Conservation (phyloP, 2,113 vertebrate species). For the Rhynchomys soricoides region DNA sequence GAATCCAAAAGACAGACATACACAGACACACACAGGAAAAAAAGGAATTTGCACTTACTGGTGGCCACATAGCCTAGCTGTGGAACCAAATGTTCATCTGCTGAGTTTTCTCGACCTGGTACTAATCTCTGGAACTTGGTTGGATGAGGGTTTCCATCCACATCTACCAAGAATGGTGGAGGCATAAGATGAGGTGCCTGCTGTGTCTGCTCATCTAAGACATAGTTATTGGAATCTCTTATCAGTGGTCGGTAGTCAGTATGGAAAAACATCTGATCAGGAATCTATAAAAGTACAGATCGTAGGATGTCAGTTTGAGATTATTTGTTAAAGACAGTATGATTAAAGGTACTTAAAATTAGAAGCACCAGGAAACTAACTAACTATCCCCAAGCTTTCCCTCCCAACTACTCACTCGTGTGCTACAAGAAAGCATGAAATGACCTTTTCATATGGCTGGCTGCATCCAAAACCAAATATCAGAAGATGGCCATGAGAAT, state of each 20-base stretch:
- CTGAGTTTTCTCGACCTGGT: conserved; percentile 95
- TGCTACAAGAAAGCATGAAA: conserved; percentile 56
- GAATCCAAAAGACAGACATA: neutral
- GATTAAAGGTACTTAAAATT: conserved; percentile 17
- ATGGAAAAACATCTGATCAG: conserved; percentile 99
- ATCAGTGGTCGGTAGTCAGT: conserved; percentile 98
- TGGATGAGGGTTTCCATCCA: conserved; percentile 98
- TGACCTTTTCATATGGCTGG: conserved; percentile 95
- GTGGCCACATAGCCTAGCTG: conserved; percentile 97
- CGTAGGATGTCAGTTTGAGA: conserved; percentile 14
- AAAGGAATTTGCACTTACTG: conserved; percentile 86
- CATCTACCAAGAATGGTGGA: conserved; percentile 97
- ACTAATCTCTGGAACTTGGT: conserved; percentile 95
- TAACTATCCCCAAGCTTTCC: neutral
- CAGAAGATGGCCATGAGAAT: conserved; percentile 97
- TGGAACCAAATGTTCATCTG: conserved; percentile 95
- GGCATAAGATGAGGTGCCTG: conserved; percentile 99
- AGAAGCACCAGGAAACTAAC: conserved; percentile 19
- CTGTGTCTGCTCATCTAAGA: conserved; percentile 98
- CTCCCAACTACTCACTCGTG: neutral
- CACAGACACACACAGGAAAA: neutral
- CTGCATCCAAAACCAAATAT: conserved; percentile 97
- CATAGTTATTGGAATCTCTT: conserved; percentile 95
- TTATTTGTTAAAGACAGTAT: conserved; percentile 14
- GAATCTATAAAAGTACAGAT: conserved; percentile 89